Evolutionary conservation across 2,888 invertebrate species (phyloP).

Genomic region (Lepetodrilus schrolli): DNA sequence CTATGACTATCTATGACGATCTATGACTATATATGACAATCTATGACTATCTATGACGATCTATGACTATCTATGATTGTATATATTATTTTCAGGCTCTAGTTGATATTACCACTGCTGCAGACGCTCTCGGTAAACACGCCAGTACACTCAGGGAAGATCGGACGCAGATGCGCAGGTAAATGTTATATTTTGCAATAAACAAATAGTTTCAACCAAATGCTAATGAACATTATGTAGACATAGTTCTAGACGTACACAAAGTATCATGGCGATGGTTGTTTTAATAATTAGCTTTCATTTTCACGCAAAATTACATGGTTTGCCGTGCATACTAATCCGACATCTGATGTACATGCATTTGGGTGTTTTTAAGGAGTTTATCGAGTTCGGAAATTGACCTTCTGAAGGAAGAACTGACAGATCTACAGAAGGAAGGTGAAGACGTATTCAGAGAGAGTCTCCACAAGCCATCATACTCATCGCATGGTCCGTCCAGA

Average conservation of each 20-base stretch:
- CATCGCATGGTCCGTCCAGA: neutral
- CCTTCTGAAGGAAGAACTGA: conserved; percentile 54
- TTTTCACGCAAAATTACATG: no score
- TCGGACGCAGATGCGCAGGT: conserved; percentile 54
- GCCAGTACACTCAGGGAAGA: conserved; percentile 42
- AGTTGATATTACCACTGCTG: conserved; percentile 54
- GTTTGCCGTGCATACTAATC: no score
- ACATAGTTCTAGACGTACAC: no score
- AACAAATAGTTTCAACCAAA: no score
- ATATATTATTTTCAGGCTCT: conserved; percentile 47
- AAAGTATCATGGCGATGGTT: no score
- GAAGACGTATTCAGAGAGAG: conserved; percentile 37
- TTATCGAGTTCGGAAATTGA: conserved; percentile 62
- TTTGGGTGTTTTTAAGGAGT: conserved; percentile 48
- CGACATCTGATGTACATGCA: neutral
- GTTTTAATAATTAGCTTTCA: no score
- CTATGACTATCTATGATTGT: no score
- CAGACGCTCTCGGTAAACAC: conserved; percentile 54
- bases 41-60: no score
- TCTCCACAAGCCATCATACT: neutral
- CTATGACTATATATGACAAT: no score
- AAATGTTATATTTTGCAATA: no score
- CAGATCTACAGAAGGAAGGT: conserved; percentile 35
- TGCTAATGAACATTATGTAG: neutral
- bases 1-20: no score